These are phyloP conservation scores for Leucopsar rothschildi DNA, from an alignment of 2,113 vertebrate species.

Conservation along the genomic window DNA sequence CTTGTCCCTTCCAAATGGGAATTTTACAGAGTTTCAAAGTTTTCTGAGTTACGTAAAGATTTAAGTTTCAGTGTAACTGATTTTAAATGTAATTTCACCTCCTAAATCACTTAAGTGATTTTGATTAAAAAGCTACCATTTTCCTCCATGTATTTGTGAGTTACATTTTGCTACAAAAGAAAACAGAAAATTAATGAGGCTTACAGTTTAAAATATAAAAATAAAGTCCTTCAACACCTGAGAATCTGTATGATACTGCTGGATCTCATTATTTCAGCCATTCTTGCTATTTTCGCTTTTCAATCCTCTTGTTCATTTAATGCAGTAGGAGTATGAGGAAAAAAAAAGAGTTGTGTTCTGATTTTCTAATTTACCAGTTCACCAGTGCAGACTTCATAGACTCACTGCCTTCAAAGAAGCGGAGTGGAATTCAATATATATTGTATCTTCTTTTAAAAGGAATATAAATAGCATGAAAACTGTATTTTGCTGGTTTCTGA, in stretches of 20 bases:
- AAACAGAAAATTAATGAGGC: not conserved
- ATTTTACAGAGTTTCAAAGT: not conserved
- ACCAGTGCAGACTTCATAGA: slow-evolving; percentile 64
- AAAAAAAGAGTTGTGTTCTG: slow-evolving; percentile 42
- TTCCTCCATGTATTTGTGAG: not conserved
- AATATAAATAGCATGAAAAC: slow-evolving; percentile 4
- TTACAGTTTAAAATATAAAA: not conserved
- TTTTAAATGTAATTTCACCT: not conserved
- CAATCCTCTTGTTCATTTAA: slow-evolving; percentile 18
- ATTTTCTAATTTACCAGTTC: slow-evolving; percentile 73
- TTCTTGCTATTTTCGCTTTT: not conserved
- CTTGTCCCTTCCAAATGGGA: not conserved
- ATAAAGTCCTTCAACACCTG: not conserved
- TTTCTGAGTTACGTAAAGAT: not conserved
- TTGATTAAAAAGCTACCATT: not conserved
- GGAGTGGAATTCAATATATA: slow-evolving; percentile 39
- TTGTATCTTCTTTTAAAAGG: slow-evolving; percentile 17
- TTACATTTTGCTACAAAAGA: not conserved
- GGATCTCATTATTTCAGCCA: slow-evolving; percentile 26
- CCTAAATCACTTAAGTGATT: not conserved
- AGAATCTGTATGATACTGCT: not conserved
- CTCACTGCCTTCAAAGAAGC: slow-evolving; percentile 39
- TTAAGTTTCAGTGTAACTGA: not conserved
- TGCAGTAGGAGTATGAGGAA: slow-evolving; percentile 9
- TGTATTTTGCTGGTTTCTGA: not conserved